Base-by-base conservation (phyloP, 2,888 invertebrate species). In the Hermodice carunculata region DNA sequence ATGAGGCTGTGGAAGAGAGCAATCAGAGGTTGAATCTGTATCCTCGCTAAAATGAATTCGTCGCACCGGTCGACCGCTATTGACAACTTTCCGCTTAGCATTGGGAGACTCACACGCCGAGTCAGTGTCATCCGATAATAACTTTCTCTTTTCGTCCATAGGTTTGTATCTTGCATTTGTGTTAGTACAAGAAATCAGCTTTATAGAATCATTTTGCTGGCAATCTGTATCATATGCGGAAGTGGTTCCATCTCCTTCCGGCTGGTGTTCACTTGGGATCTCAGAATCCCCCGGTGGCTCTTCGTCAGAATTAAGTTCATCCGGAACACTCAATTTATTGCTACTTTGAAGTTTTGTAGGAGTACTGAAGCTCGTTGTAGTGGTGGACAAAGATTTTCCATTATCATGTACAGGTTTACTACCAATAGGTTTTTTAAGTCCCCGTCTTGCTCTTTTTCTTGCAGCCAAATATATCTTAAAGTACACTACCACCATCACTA, bases 401-500 rank as follows among this genome's bases (percentile, higher is more conserved):
- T 66, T 63, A 0, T 51, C 42, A 1, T 29, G 28, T 14, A 61
- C 56, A 1, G 43, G 46, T 26, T 56, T 44, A 1, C 22, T 29
- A 22, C 42, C 40, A n/a, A n/a, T n/a, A n/a, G n/a, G n/a, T 32
- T 66, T 69, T 44, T 65, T 62, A 19, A 68, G 48, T 24, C 51
- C 58, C 60, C 96, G 89, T 70, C 96, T 89, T 75, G 97, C 97
- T 56, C 97, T 87, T 58, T 94, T 94, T 86, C 96, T 94, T 56
- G 98, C 97, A 43, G 97, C 97, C 88, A 92, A 94, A 89, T 97
- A 99, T 89, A 99, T 98, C 88, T 97, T 92, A 87, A 96, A 96
- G 89, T 99, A 99, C 70, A 99, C 98, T 88, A 98, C 97, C 83
- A 98, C 97, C 98, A 99, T 98, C 86, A 99, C 96, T 87, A 97